A percentile compares a stretch with the other conserved stretches of the same genome.
Conservation (phyloP, 1,140 invertebrate species). For the Scaptomyza hsui region DNA sequence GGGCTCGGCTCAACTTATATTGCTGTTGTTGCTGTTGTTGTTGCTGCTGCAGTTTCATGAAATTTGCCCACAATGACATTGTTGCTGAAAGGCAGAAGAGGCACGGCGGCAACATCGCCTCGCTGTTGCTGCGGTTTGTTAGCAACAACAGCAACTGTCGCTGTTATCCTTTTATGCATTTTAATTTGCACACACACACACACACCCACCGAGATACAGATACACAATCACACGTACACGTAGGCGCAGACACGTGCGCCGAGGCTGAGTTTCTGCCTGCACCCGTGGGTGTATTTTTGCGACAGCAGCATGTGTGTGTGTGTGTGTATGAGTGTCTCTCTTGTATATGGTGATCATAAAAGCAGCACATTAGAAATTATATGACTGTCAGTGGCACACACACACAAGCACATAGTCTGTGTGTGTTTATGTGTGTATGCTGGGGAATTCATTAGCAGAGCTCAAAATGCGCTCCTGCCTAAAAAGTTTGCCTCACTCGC, state of each 20-base stretch:
- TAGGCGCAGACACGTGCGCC: slow-evolving; percentile 57
- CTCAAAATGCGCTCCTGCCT: slow-evolving; percentile 50
- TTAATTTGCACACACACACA: slow-evolving; percentile 68
- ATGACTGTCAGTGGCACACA: slow-evolving; percentile 61
- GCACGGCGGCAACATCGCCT: slow-evolving; percentile 28
- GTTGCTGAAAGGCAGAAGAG: slow-evolving; percentile 52
- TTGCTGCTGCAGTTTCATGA: slow-evolving; percentile 57
- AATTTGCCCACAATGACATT: slow-evolving; percentile 67
- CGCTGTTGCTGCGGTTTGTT: slow-evolving; percentile 57
- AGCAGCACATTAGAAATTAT: slow-evolving; percentile 80
- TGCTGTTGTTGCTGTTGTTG: slow-evolving; percentile 20
- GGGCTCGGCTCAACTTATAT: slow-evolving; percentile 39
- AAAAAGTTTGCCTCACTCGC: slow-evolving; percentile 60
- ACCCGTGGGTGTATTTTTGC: slow-evolving; percentile 71
- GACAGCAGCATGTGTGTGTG: slow-evolving; percentile 22
- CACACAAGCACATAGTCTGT: slow-evolving; percentile 18
- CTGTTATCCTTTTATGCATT: slow-evolving; percentile 82
- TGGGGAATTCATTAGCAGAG: slow-evolving; percentile 78
- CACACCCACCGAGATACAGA: slow-evolving; percentile 5
- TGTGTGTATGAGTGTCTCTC: slow-evolving; percentile 42
- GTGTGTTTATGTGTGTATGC: slow-evolving; percentile 51
- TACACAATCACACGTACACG: slow-evolving; percentile 13
- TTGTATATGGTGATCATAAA: slow-evolving; percentile 71
- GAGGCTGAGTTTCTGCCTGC: slow-evolving; percentile 25
- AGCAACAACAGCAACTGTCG: slow-evolving; percentile 48